These are phyloP conservation scores for Himalopsyche japonica DNA, from an alignment of 2,888 invertebrate genomes.

Conservation along the genomic window DNA sequence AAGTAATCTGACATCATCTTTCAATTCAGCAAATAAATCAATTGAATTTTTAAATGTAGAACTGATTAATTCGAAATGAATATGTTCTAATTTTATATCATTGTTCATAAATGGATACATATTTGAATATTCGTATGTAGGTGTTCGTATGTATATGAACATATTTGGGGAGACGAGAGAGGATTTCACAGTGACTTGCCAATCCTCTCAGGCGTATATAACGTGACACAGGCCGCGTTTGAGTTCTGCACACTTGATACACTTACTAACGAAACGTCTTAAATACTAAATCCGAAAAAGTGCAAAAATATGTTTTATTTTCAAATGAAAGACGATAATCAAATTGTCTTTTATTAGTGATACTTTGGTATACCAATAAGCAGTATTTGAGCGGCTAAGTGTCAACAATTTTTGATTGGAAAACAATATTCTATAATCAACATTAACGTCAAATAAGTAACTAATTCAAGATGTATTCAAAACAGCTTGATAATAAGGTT, in stretches of 20 bases:
- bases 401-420: background rate
- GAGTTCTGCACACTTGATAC: slow-evolving; percentile 24
- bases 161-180: slow-evolving; percentile 17
- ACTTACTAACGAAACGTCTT: background rate
- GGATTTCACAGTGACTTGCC: slow-evolving; percentile 41
- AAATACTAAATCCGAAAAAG: background rate
- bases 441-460: background rate
- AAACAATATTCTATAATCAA: background rate
- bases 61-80: background rate
- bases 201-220: slow-evolving; percentile 36
- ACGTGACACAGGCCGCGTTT: slow-evolving; percentile 38
- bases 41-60: background rate
- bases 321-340: background rate
- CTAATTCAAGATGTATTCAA: background rate
- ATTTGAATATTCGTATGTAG: background rate
- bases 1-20: too few species aligned
- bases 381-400: background rate
- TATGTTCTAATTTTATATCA: background rate
- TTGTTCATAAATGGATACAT: background rate
- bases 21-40: too few species aligned
- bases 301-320: background rate
- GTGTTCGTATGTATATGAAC: background rate
- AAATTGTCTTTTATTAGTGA: background rate
- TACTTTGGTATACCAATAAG: background rate
- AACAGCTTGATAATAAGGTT: background rate